These are phyloP conservation scores for Micronycteris hirsuta DNA, from an alignment of 2,113 vertebrate species.

Conservation along the genomic window DNA sequence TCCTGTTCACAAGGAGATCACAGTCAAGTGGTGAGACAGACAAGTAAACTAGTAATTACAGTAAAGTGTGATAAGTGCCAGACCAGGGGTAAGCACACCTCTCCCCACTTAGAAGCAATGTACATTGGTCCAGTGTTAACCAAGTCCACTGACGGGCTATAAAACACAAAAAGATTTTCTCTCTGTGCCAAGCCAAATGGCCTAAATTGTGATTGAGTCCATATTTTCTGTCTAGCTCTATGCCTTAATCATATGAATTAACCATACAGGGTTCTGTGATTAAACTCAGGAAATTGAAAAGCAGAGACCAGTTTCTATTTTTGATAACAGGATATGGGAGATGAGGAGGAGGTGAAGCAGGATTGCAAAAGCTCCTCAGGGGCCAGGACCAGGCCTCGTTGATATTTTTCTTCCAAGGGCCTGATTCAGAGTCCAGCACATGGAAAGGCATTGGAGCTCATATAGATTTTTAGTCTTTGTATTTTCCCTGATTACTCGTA, in stretches of 20 bases:
- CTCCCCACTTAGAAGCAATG: background rate
- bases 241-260: constrained; percentile 60
- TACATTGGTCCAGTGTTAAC: background rate
- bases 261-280: constrained; percentile 24
- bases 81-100: background rate
- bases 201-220: constrained; percentile 34
- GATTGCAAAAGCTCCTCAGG: background rate
- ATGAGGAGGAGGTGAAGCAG: constrained; percentile 10
- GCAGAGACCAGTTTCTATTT: constrained; percentile 34
- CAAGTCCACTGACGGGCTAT: background rate
- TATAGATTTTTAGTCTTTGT: background rate
- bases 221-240: constrained; percentile 40
- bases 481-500: background rate
- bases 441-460: background rate
- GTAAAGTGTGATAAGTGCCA: background rate
- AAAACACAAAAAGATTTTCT: constrained; percentile 4
- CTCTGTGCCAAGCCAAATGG: background rate
- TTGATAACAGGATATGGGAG: background rate
- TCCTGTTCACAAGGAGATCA: background rate
- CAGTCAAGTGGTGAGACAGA: background rate
- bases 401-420: background rate
- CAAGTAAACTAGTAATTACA: background rate
- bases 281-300: constrained; percentile 59
- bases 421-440: background rate
- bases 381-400: background rate